A percentile compares a stretch with the other conserved stretches of the same genome.
Conservation (phyloP, 2,888 invertebrate species). For the Metallyticus violacea region DNA sequence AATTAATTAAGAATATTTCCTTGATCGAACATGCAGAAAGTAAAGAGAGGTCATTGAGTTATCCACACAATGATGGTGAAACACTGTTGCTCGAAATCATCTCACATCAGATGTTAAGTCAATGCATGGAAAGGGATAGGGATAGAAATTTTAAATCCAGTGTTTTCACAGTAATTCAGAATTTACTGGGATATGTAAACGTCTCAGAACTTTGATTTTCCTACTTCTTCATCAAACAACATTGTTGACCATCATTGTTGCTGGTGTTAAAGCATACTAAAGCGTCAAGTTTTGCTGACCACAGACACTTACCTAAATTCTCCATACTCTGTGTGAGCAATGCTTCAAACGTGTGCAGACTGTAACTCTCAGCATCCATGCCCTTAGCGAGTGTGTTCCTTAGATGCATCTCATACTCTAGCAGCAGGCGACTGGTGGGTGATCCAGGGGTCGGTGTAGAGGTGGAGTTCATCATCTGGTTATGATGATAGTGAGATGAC, state of each 20-base stretch:
- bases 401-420: constrained; percentile 92
- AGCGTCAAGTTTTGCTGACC: no score
- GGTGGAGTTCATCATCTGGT: constrained; percentile 50
- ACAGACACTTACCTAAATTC: constrained; percentile 69
- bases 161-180: no score
- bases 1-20: no score
- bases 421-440: constrained; percentile 76
- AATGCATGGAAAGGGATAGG: no score
- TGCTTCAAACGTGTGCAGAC: constrained; percentile 90
- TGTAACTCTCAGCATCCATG: constrained; percentile 93
- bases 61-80: no score
- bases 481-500: constrained; percentile 42
- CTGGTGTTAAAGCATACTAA: neutral
- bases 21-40: no score
- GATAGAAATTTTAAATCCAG: no score
- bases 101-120: no score
- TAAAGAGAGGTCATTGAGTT: no score
- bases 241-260: neutral
- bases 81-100: no score
- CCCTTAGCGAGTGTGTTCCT: constrained; percentile 90
- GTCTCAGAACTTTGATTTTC: no score
- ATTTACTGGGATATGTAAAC: no score
- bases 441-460: constrained; percentile 77
- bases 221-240: neutral
- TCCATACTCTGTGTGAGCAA: constrained; percentile 92